Percentiles rank a stretch among this genome's conserved stretches.
These are phyloP conservation scores for Cassiopea xamachana DNA, from an alignment of 30 jellyfish, hydroid and myxozoan genomes.

Conservation along the genomic window DNA sequence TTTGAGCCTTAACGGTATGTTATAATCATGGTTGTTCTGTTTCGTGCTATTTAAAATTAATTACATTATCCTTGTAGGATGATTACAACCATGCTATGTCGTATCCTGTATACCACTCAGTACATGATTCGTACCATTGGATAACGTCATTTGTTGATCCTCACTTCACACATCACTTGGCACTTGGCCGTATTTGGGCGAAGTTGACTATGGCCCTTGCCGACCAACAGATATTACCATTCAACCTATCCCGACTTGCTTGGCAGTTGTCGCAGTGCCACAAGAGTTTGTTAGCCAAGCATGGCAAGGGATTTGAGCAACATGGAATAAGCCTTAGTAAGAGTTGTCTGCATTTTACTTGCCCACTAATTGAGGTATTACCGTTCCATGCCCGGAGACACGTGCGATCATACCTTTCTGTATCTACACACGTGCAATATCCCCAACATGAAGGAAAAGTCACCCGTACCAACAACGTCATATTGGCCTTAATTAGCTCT, in stretches of 20 bases:
- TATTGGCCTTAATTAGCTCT: no score
- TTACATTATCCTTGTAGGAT: conserved; percentile 30
- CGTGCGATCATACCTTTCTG: no score
- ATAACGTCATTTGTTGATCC: conserved; percentile 76
- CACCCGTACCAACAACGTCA: no score
- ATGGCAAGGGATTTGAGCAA: conserved; percentile 8
- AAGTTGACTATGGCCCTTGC: conserved; percentile 61
- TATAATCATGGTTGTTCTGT: neutral
- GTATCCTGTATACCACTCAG: conserved; percentile 79
- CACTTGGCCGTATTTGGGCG: conserved; percentile 78
- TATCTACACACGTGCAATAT: no score
- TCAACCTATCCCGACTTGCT: conserved; percentile 71
- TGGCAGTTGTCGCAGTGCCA: conserved; percentile 58
- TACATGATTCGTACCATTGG: conserved; percentile 80
- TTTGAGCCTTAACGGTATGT: neutral
- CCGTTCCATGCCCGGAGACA: no score
- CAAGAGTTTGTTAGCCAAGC: conserved; percentile 27
- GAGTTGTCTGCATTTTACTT: neutral
- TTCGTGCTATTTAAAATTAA: neutral
- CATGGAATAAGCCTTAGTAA: conserved; percentile 54
- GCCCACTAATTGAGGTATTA: neutral
- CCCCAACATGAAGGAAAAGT: no score
- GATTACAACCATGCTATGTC: conserved; percentile 63
- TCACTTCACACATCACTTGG: conserved; percentile 57
- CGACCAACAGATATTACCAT: conserved; percentile 59